Conservation (phyloP, 2,888 invertebrate species). For the Apotomis capreana region DNA sequence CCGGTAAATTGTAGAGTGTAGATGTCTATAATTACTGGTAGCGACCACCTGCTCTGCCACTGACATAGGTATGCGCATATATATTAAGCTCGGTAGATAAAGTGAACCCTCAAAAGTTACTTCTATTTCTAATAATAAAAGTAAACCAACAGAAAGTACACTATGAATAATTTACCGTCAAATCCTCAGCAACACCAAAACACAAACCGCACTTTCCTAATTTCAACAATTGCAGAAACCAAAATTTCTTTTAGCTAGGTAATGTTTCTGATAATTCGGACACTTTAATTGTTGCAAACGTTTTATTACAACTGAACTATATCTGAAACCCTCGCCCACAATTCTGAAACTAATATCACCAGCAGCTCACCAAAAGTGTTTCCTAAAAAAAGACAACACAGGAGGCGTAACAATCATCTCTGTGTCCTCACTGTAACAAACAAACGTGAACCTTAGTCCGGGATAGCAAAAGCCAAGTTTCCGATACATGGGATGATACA, state of each 20-base stretch:
- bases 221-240: neutral
- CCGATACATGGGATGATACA: conserved; percentile 49
- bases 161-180: conserved; percentile 8
- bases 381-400: conserved; percentile 58
- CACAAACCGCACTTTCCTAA: neutral
- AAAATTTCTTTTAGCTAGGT: neutral
- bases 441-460: conserved; percentile 62
- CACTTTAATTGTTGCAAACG: conserved; percentile 36
- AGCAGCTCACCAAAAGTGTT: conserved; percentile 56
- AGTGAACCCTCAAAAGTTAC: neutral
- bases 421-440: conserved; percentile 53
- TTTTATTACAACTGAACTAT: conserved; percentile 48
- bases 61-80: no score
- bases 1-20: no score
- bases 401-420: conserved; percentile 69
- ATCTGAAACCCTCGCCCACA: conserved; percentile 58
- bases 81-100: neutral
- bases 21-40: no score
- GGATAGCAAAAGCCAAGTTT: conserved; percentile 61
- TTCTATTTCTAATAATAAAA: neutral
- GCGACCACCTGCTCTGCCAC: no score
- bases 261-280: conserved; percentile 24
- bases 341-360: conserved; percentile 69
- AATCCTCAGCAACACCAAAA: neutral
- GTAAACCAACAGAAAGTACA: no score